A percentile compares a stretch with the other conserved stretches of the same genome.
Evolutionary conservation across 1,140 invertebrate species (phyloP).

Genomic region (Carcinoscorpius rotundicauda): DNA sequence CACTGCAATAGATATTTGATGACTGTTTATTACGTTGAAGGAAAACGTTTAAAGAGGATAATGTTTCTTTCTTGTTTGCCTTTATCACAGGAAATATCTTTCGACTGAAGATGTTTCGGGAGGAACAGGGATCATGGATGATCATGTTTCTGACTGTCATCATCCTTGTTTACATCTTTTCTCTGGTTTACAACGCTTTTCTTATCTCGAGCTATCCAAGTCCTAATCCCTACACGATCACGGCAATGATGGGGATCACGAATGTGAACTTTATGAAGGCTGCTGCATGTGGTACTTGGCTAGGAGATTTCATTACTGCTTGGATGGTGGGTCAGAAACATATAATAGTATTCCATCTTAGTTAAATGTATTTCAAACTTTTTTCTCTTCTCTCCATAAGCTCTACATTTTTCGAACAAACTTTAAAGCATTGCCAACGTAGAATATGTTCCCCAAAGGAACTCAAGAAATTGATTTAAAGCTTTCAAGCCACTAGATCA

Average conservation of each 20-base stretch:
- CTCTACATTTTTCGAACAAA: no score
- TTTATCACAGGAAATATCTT: slow-evolving; percentile 22
- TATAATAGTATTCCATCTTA: no score
- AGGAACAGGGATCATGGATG: slow-evolving; percentile 45
- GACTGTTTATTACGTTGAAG: no score
- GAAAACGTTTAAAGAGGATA: no score
- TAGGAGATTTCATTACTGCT: slow-evolving; percentile 44
- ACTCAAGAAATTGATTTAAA: no score
- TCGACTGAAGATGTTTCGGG: slow-evolving; percentile 42
- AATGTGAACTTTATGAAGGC: slow-evolving; percentile 42
- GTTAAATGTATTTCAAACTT: no score
- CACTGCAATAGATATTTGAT: no score
- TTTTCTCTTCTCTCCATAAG: no score
- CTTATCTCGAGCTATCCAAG: slow-evolving; percentile 34
- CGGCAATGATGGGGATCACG: slow-evolving; percentile 33
- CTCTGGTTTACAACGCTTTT: slow-evolving; percentile 40
- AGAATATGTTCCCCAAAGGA: no score
- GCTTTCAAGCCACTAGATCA: no score
- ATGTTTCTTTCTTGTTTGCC: no score
- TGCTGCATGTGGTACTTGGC: slow-evolving; percentile 44
- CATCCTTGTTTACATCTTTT: slow-evolving; percentile 40
- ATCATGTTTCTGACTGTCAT: slow-evolving; percentile 41
- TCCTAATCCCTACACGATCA: slow-evolving; percentile 30
- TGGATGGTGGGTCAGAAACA: slow-evolving; percentile 33
- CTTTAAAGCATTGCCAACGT: no score